These are phyloP conservation scores for Caenorhabditis sinica DNA, from an alignment of 2,888 invertebrate species.

Conservation along the genomic window DNA sequence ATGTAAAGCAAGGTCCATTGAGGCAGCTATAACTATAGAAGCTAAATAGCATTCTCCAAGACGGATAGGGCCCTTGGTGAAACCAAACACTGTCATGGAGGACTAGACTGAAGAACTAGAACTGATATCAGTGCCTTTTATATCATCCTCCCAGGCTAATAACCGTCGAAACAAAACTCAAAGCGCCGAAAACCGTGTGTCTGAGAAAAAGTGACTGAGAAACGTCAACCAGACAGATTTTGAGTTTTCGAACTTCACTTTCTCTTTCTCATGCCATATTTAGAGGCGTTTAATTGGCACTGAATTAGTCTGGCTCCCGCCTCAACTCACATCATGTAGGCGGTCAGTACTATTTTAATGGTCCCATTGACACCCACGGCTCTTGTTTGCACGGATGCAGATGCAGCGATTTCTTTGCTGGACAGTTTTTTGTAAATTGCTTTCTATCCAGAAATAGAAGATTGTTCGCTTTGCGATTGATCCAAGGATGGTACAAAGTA, in stretches of 20 bases:
- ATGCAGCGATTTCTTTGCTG: background rate
- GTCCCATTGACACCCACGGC: constrained; percentile 8
- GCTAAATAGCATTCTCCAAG: too few relatives aligned
- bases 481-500: constrained; percentile 1
- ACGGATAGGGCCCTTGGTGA: too few relatives aligned
- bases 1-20: too few relatives aligned
- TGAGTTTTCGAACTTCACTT: constrained; percentile 22
- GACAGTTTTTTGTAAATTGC: background rate
- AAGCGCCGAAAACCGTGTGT: background rate
- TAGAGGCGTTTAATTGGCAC: constrained; percentile 14
- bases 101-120: too few relatives aligned
- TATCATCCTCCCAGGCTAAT: background rate
- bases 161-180: constrained; percentile 4
- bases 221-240: constrained; percentile 22
- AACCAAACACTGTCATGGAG: background rate
- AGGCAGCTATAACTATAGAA: too few relatives aligned
- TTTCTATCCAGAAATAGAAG: background rate
- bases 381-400: background rate
- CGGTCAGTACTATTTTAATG: constrained; percentile 40
- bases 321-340: background rate
- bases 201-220: background rate
- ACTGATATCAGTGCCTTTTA: too few relatives aligned
- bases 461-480: background rate
- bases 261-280: constrained; percentile 37
- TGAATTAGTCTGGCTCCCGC: constrained; percentile 14